A percentile compares a stretch with the other conserved stretches of the same genome.
Conservation (phyloP, 2,113 vertebrate genomes). For the Lasiurus borealis region DNA sequence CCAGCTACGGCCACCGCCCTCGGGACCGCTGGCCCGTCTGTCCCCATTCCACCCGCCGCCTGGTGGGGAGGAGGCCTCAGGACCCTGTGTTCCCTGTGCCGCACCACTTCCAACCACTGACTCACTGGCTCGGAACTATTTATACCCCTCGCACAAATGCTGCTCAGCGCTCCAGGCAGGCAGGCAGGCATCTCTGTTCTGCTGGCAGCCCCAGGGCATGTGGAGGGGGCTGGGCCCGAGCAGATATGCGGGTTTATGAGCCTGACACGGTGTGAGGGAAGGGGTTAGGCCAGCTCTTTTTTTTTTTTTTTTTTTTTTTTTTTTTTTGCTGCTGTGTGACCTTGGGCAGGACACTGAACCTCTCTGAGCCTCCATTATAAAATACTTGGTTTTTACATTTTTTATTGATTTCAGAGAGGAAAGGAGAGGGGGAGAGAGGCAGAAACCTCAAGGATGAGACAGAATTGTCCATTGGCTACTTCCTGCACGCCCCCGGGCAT, state of each 20-base stretch:
- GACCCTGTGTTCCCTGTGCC: background rate
- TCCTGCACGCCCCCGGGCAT: too few species aligned
- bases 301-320: background rate
- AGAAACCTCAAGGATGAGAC: too few species aligned
- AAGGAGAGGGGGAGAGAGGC: too few species aligned
- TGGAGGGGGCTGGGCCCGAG: background rate
- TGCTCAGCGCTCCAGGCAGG: background rate
- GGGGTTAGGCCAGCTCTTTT: background rate
- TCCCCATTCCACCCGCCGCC: accelerated
- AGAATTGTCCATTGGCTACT: too few species aligned
- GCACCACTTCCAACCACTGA: slow-evolving; percentile 47
- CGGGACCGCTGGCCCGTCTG: background rate
- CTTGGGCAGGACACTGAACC: background rate
- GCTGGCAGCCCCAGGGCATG: background rate
- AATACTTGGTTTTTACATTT: background rate
- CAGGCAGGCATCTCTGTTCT: background rate
- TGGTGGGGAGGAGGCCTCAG: background rate
- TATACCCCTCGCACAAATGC: slow-evolving; percentile 48
- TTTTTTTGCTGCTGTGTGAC: slow-evolving; percentile 18
- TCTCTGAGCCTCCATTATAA: slow-evolving; percentile 34
- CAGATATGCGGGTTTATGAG: background rate
- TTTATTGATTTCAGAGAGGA: too few species aligned
- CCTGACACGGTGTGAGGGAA: accelerated
- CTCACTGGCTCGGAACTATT: slow-evolving; percentile 54
- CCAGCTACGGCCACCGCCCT: background rate